phyloP scores from a whole-genome alignment of 2,113 vertebrate species.

The Cynocephalus volans region DNA sequence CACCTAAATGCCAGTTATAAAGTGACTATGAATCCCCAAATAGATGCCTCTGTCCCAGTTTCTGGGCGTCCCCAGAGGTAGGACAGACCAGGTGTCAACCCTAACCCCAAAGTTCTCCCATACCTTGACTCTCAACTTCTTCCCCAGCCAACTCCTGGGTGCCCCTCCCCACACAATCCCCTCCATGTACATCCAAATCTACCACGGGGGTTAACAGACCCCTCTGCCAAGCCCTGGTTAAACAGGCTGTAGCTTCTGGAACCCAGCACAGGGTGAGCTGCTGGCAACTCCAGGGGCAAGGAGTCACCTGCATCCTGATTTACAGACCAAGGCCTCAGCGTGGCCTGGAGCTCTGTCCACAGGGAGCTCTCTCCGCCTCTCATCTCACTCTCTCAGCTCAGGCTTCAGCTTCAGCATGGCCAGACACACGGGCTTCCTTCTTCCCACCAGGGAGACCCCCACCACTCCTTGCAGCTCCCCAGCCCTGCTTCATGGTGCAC shows the following conservation, averaged over 20 bases:
- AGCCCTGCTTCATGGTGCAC: background rate
- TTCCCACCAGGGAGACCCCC: background rate
- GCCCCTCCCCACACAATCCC: background rate
- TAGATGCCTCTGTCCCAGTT: background rate
- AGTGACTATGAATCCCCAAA: constrained; percentile 39
- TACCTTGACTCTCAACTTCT: background rate
- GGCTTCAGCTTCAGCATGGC: background rate
- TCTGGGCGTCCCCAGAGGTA: background rate
- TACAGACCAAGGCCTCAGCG: background rate
- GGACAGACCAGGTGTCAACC: background rate
- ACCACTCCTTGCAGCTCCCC: background rate
- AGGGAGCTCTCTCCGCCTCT: background rate
- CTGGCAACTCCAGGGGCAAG: background rate
- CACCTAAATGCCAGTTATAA: constrained; percentile 68
- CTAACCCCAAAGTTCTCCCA: background rate
- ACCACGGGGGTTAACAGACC: background rate
- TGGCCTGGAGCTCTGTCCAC: background rate
- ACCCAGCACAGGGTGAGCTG: background rate
- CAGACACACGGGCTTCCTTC: background rate
- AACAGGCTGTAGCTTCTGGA: background rate
- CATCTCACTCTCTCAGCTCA: background rate
- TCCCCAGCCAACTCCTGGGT: background rate
- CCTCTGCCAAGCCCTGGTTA: background rate
- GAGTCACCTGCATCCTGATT: background rate
- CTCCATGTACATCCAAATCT: background rate